A percentile compares a stretch with the other conserved stretches of the same genome.
Conservation (phyloP, 2,888 invertebrate species). For the Salticus scenicus region DNA sequence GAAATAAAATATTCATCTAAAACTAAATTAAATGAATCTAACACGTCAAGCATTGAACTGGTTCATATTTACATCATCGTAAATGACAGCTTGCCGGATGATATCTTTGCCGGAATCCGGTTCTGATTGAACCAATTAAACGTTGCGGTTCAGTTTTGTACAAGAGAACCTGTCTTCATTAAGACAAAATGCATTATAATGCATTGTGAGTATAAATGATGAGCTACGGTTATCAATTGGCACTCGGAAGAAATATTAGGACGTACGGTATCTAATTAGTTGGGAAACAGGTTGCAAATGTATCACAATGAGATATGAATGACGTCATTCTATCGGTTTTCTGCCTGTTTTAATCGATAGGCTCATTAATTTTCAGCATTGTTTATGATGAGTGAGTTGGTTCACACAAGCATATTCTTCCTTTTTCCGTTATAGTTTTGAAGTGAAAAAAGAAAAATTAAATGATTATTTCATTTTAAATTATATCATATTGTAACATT, state of each 20-base stretch:
- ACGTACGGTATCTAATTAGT: background rate
- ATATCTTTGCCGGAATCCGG: background rate
- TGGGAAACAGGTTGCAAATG: conserved; percentile 2
- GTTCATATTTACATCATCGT: background rate
- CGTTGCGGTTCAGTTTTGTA: background rate
- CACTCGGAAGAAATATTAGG: background rate
- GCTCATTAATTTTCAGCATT: background rate
- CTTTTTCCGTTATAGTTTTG: too few relatives aligned
- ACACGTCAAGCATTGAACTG: background rate
- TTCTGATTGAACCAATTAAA: background rate
- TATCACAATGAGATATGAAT: conserved; percentile 7
- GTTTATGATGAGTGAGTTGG: background rate
- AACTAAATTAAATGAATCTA: background rate
- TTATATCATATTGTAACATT: too few relatives aligned
- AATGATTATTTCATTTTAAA: too few relatives aligned
- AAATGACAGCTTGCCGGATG: background rate
- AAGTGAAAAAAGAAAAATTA: too few relatives aligned
- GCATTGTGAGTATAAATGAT: background rate
- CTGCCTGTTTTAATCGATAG: background rate
- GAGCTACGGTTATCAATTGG: background rate
- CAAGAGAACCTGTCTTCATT: background rate
- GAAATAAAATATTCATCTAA: too few relatives aligned
- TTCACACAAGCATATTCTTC: too few relatives aligned
- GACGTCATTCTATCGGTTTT: background rate
- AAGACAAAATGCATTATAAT: background rate